These are phyloP conservation scores for Parapristionchus giblindavisi DNA, from an alignment of 2,888 invertebrate genomes.

Conservation along the genomic window DNA sequence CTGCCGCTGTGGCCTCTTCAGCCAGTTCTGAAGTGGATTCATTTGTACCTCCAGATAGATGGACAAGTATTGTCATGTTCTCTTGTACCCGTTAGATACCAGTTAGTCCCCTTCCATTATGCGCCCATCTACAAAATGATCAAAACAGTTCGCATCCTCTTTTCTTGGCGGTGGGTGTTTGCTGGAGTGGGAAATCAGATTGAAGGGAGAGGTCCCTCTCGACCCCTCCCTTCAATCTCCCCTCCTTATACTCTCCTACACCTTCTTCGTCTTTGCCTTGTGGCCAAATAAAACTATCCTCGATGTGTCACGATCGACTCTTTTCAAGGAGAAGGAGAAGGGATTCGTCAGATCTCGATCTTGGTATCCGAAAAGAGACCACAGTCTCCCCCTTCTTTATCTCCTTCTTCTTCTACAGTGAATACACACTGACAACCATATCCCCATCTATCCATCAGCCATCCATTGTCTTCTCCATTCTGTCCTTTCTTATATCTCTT, in stretches of 20 bases:
- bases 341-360: constrained; percentile 20
- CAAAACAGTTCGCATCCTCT: too few relatives aligned
- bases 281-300: constrained; percentile 36
- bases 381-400: constrained; percentile 14
- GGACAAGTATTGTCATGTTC: neutral
- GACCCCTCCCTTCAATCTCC: neutral
- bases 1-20: constrained; percentile 56
- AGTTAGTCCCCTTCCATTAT: constrained; percentile 15
- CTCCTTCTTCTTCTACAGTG: neutral
- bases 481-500: neutral
- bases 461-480: neutral
- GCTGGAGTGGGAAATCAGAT: too few relatives aligned
- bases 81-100: constrained; percentile 1
- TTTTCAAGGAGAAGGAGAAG: constrained; percentile 1
- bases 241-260: neutral
- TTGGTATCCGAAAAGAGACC: constrained; percentile 22
- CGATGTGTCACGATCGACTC: constrained; percentile 36
- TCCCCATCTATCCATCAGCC: too few relatives aligned
- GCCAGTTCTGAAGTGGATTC: constrained; percentile 47
- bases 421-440: neutral
- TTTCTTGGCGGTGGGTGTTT: too few relatives aligned
- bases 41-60: neutral
- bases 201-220: too few relatives aligned
- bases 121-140: neutral
- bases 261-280: constrained; percentile 6